phyloP scores from a whole-genome alignment of 64 coral and sea anemone species.

The Pachyseris speciosa region DNA sequence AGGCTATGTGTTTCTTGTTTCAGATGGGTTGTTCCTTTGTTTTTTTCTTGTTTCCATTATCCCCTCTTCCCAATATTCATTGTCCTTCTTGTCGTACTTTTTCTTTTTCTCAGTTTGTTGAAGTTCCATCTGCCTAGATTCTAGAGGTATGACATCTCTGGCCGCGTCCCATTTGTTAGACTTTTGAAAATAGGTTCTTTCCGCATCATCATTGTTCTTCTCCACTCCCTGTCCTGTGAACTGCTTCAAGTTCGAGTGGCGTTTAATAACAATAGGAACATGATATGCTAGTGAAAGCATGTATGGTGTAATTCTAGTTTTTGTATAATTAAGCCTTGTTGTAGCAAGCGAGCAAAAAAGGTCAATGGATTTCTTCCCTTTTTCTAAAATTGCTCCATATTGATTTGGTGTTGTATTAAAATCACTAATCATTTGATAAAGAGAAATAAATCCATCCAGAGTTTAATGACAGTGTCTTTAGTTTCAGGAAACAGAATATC shows the following conservation, averaged over 20 bases:
- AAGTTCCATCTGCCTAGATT: conserved; percentile 37
- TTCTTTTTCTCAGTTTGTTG: conserved; percentile 30
- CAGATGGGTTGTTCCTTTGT: not conserved
- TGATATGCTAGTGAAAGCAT: not conserved
- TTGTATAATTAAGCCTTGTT: not conserved
- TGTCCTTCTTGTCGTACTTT: conserved; percentile 49
- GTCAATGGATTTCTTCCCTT: conserved; percentile 33
- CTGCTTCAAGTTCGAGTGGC: not conserved
- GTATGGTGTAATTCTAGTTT: conserved; percentile 21
- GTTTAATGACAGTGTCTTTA: conserved; percentile 18
- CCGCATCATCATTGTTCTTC: conserved; percentile 56
- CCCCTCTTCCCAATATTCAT: too few relatives aligned
- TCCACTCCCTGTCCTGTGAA: conserved; percentile 37
- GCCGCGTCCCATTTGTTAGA: conserved; percentile 63
- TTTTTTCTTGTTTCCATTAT: conserved; percentile 2
- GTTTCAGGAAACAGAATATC: conserved; percentile 52
- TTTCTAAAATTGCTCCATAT: conserved; percentile 13
- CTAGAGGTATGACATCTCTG: conserved; percentile 12
- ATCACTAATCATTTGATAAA: too few relatives aligned
- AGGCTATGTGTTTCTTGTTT: not conserved
- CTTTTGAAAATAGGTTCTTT: conserved; percentile 16
- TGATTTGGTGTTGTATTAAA: too few relatives aligned
- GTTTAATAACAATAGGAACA: not conserved
- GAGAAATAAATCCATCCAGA: conserved; percentile 29
- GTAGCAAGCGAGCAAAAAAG: conserved; percentile 56